phyloP scores from a whole-genome alignment of 2,113 vertebrate species.

The Neoarius graeffei region DNA sequence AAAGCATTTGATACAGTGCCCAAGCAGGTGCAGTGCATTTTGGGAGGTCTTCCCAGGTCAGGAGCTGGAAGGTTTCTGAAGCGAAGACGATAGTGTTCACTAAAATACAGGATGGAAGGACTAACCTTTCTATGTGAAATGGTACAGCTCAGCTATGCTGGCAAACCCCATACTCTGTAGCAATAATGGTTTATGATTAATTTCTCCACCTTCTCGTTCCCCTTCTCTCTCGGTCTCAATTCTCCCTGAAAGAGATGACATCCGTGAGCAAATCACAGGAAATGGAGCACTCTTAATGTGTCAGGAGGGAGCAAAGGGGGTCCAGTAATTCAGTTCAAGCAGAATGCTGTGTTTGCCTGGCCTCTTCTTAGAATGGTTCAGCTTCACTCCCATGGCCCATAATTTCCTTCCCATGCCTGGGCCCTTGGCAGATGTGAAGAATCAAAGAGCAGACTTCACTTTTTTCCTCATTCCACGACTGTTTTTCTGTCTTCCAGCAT shows the following conservation, averaged over 20 bases:
- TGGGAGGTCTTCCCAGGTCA: conserved; percentile 41
- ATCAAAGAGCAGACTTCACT: conserved; percentile 21
- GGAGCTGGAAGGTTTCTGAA: conserved; percentile 49
- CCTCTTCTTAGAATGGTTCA: conserved; percentile 18
- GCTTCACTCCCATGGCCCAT: conserved; percentile 27
- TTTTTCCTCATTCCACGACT: neutral
- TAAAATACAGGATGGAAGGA: conserved; percentile 31
- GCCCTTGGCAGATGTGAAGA: conserved; percentile 18
- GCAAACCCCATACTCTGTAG: conserved; percentile 3
- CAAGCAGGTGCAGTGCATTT: conserved; percentile 52
- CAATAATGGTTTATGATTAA: conserved; percentile 25
- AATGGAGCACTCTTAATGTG: conserved; percentile 35
- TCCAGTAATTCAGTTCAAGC: conserved; percentile 45
- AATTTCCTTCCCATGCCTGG: conserved; percentile 16
- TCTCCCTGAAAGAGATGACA: conserved; percentile 13
- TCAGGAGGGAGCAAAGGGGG: conserved; percentile 22
- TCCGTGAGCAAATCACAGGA: conserved; percentile 37
- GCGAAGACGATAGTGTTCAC: conserved; percentile 55
- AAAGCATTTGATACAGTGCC: conserved; percentile 54
- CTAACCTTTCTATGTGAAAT: conserved; percentile 8
- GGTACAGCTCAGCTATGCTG: conserved; percentile 37
- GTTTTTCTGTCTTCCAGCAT: conserved; percentile 73
- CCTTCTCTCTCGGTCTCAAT: neutral
- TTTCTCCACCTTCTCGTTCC: neutral
- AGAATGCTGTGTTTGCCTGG: conserved; percentile 20